Base-by-base conservation (phyloP, 1,140 invertebrate species). In the Eufriesea mexicana region DNA sequence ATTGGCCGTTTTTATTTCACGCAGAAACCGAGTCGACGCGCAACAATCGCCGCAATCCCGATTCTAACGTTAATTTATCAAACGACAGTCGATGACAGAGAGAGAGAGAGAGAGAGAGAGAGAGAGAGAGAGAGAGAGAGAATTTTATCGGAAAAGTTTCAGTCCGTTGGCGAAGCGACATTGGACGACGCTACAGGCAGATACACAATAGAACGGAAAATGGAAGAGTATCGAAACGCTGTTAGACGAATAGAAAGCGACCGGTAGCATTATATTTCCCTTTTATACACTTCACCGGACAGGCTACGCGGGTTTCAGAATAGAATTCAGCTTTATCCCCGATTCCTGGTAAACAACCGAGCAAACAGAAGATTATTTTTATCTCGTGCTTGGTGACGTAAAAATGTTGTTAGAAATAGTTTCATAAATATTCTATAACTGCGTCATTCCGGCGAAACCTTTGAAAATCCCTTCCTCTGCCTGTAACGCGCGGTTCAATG, bases 391-490 rank as follows among this genome's bases (percentile, higher is more conserved):
- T 18, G 28, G 28, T 77, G 74, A 83, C 74, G 64, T 70, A 54
- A 61, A 78, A 70, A 83, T 49, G 18, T 82, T 9, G 62, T 42
- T 78, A 45, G 61, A 70, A 70, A 78, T 78, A 83, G 42, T 78
- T 49, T 59, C 66, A n/a, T 77, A 71, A 68, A 55, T 67, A 83
- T 55, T 18, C 55, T 61, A 64, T 35, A 78, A 70, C 76, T 71
- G 35, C 74, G 81, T 83, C 79, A 28, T 49, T 59, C 18, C 75
- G 75, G 45, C 35, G 67, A 85, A 89, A 83, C 79, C 86, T 85
- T 88, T 85, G 75, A 85, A 83, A 89, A 47, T 66, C 73, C 51
- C 59, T 81, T 51, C 61, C 61, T n/a, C 20, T 57, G 45, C 54
- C 47, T 49, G 35, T 64, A 71, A 35, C 55, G 42, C n/a, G 57